Base-by-base conservation (phyloP, 2,888 invertebrate species). In the Asteroscopus sphinx region DNA sequence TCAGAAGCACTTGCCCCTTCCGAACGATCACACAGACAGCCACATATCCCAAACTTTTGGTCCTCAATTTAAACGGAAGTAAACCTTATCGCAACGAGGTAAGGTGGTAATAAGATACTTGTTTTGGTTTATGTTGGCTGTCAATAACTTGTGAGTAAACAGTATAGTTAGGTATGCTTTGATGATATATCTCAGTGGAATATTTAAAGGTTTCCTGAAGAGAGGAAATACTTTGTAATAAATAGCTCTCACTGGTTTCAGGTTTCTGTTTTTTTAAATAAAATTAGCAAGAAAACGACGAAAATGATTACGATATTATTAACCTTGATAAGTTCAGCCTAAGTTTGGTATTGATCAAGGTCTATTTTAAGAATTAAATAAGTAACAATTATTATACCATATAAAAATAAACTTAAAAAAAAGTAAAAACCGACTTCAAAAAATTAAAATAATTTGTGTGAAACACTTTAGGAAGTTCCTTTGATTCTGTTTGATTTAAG, bases 1-100 rank as follows among this genome's bases (percentile, higher is more conserved):
- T 90, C 90, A 89, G 82, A 80, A 85, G 81, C 90, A 90, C 88
- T 83, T 86, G 89, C 82, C 82, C 82, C 83, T 89, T 89, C 84
- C 86, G 77, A 85, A 79, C 82, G 84, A 87, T 87, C 86, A 85
- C 82, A 84, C 79, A 76, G 84, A 80, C 80, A 73, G 74, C 69
- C 78, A 68, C 57, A 69, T 70, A 64, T 62, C 70, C 71, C 54
- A 70, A 77, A 68, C 63, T 67, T 77, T 63, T 41, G 15, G 44
- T 39, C 32, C 6, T 21, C 11, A 44, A 30, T 12, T 35, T 59
- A 41, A 11, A 37, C 49, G 15, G 73, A 68, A 63, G 51, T 53
- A 12, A 45, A 63, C 63, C 54, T 62, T 73, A 45, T 25, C 0
- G 0, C 15, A 26, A 28, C 1, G 37, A 0, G 2, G 40, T 65